Evolutionary conservation across 1,140 invertebrate genomes (phyloP).

Genomic region (Maconellicoccus hirsutus): DNA sequence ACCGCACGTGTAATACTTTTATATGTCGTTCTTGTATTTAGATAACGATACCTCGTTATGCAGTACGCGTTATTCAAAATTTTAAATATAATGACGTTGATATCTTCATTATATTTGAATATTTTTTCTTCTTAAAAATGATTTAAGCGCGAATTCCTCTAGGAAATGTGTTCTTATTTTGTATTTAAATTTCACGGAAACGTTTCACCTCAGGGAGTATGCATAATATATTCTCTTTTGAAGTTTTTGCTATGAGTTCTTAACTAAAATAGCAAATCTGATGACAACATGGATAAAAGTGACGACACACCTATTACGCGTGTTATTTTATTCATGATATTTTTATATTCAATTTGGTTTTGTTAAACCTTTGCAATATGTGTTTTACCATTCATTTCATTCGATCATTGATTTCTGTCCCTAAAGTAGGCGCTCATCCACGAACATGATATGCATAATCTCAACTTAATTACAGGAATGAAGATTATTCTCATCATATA

Average conservation of each 20-base stretch:
- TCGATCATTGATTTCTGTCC: too few relatives aligned
- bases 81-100: slow-evolving; percentile 9
- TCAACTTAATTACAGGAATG: too few relatives aligned
- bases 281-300: neutral
- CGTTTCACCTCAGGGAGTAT: slow-evolving; percentile 2
- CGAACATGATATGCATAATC: too few relatives aligned
- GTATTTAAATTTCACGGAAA: neutral
- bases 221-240: slow-evolving; percentile 9
- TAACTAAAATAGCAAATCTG: neutral
- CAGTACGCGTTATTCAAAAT: slow-evolving; percentile 9
- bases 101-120: slow-evolving; percentile 10
- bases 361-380: too few relatives aligned
- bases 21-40: neutral
- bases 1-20: slow-evolving; percentile 7
- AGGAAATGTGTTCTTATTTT: neutral
- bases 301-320: neutral
- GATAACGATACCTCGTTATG: slow-evolving; percentile 2
- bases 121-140: slow-evolving; percentile 6
- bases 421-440: too few relatives aligned
- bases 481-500: too few relatives aligned
- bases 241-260: slow-evolving; percentile 3
- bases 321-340: neutral
- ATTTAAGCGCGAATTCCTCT: slow-evolving; percentile 3
- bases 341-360: neutral
- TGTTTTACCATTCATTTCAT: too few relatives aligned